A percentile compares a stretch with the other conserved stretches of the same genome.
Conservation (phyloP, 2,113 vertebrate genomes). For the Psittacula cyanocephala region DNA sequence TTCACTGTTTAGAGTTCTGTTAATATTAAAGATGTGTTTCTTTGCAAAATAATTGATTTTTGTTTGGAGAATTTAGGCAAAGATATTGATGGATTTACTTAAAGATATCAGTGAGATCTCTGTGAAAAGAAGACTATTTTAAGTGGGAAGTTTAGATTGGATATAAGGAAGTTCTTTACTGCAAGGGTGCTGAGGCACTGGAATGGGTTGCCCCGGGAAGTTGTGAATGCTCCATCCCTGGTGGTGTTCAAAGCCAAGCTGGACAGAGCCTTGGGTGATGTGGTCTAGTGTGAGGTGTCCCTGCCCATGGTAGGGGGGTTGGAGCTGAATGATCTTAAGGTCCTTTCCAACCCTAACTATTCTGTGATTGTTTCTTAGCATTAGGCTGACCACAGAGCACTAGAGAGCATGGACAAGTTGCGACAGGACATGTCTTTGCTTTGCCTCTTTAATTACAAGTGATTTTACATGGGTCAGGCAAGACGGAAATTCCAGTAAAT, state of each 20-base stretch:
- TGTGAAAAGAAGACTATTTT: background rate
- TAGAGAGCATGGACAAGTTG: background rate
- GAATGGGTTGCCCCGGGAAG: no score
- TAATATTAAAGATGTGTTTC: background rate
- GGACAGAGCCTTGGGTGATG: no score
- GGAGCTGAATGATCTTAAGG: no score
- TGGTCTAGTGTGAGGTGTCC: no score
- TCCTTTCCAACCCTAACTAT: no score
- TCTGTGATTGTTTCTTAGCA: background rate
- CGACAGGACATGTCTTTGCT: background rate
- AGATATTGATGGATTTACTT: background rate
- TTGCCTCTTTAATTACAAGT: background rate
- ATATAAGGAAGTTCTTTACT: no score
- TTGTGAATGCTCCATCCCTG: no score
- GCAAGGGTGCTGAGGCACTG: no score
- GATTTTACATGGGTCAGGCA: background rate
- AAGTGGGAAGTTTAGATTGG: no score
- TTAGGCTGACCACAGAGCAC: background rate
- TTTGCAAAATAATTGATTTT: background rate
- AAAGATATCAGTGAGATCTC: background rate
- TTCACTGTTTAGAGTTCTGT: background rate
- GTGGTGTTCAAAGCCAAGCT: no score
- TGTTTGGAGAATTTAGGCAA: background rate
- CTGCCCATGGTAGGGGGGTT: no score
- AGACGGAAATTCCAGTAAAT: background rate